phyloP scores from a whole-genome alignment of 2,113 vertebrate genomes.

The Pygoscelis antarcticus region DNA sequence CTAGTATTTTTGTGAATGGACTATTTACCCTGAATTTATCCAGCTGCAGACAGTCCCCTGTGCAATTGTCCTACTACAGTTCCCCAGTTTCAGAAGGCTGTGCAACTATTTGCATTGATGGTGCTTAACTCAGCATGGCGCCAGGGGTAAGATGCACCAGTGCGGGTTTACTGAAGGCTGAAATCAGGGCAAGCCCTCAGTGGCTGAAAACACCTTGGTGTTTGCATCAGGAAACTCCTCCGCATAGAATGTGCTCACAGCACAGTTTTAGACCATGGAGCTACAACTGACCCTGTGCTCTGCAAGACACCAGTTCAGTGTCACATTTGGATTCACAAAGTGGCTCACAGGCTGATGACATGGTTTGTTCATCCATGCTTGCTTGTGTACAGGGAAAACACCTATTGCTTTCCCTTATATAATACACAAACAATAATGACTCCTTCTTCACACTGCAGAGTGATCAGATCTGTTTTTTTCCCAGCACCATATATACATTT shows the following conservation, averaged over 20 bases:
- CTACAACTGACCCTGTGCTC: background rate
- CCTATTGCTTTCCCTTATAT: background rate
- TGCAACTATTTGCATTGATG: background rate
- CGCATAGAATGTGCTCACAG: rapidly evolving
- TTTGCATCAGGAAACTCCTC: background rate
- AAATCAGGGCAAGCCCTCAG: background rate
- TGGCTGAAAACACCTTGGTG: background rate
- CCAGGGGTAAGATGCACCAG: background rate
- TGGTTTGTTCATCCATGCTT: background rate
- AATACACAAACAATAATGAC: background rate
- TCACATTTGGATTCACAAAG: background rate
- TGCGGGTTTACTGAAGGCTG: background rate
- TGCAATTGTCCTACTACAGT: background rate
- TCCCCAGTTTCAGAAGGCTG: background rate
- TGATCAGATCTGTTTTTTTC: background rate
- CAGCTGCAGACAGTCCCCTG: background rate
- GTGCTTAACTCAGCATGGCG: background rate
- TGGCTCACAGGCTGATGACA: background rate
- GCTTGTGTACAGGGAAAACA: background rate
- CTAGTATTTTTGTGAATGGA: background rate
- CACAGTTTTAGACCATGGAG: background rate
- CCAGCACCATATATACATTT: background rate
- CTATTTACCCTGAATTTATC: background rate
- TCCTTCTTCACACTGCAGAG: background rate
- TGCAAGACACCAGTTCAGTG: background rate